A percentile compares a stretch with the other conserved stretches of the same genome.
Conservation (phyloP, 2,888 invertebrate genomes). For the Caenorhabditis wallacei region DNA sequence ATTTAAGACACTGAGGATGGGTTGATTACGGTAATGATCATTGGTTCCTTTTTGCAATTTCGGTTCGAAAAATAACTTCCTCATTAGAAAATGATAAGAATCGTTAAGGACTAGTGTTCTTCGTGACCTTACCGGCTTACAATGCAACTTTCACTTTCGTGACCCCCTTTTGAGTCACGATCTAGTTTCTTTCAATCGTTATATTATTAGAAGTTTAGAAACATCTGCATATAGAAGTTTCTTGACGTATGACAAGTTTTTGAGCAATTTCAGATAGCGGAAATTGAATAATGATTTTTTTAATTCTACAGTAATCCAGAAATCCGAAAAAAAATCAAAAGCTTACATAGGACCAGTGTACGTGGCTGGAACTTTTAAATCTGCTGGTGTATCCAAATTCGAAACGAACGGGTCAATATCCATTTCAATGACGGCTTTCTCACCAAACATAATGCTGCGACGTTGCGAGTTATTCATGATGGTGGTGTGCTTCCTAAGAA, state of each 20-base stretch:
- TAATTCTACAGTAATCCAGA: neutral
- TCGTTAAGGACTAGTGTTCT: too few relatives aligned
- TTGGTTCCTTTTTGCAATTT: too few relatives aligned
- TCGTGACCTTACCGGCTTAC: too few relatives aligned
- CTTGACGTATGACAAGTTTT: too few relatives aligned
- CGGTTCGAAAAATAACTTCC: too few relatives aligned
- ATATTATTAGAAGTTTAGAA: neutral
- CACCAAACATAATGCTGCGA: conserved; percentile 60
- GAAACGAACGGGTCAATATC: conserved; percentile 61
- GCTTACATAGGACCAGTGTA: conserved; percentile 45
- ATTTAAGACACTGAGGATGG: too few relatives aligned
- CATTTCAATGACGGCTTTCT: conserved; percentile 56
- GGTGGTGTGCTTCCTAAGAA: neutral
- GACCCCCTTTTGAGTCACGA: too few relatives aligned
- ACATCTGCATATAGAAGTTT: too few relatives aligned
- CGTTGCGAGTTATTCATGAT: conserved; percentile 58
- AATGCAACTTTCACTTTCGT: neutral
- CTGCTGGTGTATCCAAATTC: conserved; percentile 54
- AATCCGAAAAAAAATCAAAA: neutral
- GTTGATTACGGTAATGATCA: too few relatives aligned
- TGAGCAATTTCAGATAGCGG: too few relatives aligned
- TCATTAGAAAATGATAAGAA: too few relatives aligned
- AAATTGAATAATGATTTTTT: too few relatives aligned
- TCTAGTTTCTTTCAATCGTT: neutral
- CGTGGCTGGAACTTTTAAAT: conserved; percentile 46